Percentiles rank a stretch among this genome's conserved stretches.
Conservation (phyloP, 2,113 vertebrate genomes). For the Chloebia gouldiae region DNA sequence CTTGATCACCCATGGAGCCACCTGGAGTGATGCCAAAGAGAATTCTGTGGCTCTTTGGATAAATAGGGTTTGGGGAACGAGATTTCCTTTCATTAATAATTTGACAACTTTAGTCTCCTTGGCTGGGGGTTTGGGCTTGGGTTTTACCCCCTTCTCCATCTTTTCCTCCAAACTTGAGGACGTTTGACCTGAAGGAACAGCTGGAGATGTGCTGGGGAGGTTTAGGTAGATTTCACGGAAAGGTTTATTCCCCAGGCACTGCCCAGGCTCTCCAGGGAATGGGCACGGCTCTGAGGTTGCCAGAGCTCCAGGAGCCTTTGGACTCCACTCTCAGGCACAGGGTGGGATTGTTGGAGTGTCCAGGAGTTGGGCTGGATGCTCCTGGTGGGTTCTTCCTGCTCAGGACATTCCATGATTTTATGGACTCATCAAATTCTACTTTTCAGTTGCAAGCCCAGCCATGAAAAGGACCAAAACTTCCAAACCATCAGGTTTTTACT, state of each 20-base stretch:
- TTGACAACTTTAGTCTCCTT: background rate
- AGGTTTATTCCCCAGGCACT: background rate
- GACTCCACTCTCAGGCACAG: fast-evolving
- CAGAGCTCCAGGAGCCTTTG: background rate
- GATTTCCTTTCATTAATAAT: constrained; percentile 8
- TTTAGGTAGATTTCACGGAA: fast-evolving
- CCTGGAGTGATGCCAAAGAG: background rate
- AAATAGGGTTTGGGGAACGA: background rate
- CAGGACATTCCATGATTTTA: background rate
- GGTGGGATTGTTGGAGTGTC: too few species aligned
- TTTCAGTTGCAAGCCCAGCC: background rate
- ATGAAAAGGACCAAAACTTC: background rate
- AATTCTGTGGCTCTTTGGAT: background rate
- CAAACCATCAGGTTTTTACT: background rate
- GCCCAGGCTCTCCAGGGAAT: background rate
- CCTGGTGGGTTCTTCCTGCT: background rate
- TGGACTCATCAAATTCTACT: background rate
- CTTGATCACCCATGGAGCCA: background rate
- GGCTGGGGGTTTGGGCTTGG: background rate
- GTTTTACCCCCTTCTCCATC: background rate
- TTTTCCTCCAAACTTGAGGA: background rate
- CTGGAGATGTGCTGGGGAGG: background rate
- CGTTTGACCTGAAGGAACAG: fast-evolving
- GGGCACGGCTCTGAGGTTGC: background rate
- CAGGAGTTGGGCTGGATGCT: background rate